phyloP scores from a whole-genome alignment of 2,888 invertebrate species.

The Polymixis flavicincta region DNA sequence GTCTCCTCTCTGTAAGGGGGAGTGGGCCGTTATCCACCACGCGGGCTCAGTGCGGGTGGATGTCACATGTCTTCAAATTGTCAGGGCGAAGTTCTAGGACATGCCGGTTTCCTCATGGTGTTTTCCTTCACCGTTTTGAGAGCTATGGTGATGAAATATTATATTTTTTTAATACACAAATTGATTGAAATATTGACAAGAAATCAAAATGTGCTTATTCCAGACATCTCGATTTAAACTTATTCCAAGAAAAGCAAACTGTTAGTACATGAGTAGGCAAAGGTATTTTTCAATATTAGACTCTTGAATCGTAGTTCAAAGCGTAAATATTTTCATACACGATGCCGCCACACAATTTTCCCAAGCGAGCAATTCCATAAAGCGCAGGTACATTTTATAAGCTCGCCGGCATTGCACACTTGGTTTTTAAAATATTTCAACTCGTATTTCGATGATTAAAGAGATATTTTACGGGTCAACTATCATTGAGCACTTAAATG shows the following conservation, averaged over 20 bases:
- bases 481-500: constrained; percentile 32
- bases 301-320: constrained; percentile 71
- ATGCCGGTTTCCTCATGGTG: too few relatives aligned
- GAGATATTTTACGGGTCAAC: constrained; percentile 57
- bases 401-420: constrained; percentile 68
- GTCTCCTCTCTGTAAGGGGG: too few relatives aligned
- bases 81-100: too few relatives aligned
- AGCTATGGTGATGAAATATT: too few relatives aligned
- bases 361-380: constrained; percentile 75
- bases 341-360: constrained; percentile 74
- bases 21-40: too few relatives aligned
- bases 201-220: constrained; percentile 11
- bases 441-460: constrained; percentile 64
- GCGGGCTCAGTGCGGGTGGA: too few relatives aligned
- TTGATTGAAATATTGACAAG: not conserved
- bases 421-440: constrained; percentile 67
- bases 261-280: constrained; percentile 69
- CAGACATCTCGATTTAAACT: constrained; percentile 16
- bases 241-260: constrained; percentile 31
- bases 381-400: constrained; percentile 77
- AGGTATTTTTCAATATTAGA: constrained; percentile 72
- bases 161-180: too few relatives aligned
- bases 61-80: too few relatives aligned
- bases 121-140: too few relatives aligned
- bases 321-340: constrained; percentile 77